Base-by-base conservation (phyloP, 2,113 vertebrate genomes). In the Chaetops frenatus region DNA sequence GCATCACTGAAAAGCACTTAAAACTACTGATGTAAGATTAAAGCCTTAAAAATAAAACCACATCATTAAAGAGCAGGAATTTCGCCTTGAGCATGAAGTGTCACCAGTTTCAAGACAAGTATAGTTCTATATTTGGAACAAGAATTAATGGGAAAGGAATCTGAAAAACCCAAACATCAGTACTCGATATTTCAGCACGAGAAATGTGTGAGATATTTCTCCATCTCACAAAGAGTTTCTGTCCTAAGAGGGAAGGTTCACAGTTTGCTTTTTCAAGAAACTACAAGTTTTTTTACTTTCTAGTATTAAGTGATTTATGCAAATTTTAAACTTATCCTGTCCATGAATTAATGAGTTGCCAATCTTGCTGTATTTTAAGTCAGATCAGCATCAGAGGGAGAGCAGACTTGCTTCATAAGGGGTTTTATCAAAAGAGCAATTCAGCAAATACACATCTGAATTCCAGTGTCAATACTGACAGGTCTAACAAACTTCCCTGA, bases 351-450 rank as follows among this genome's bases (percentile, higher is more conserved):
- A 83, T 77, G 67, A 93, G 29, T 44, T 86, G 88, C 60, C 91
- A 90, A 15, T 86, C 56, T 71, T 27, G 36, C 83, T 66, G 47
- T 62, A 83, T 90, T 93, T 95, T 81, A 70, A 71, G 61, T 76
- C 51, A 78, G 50, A 86, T 92, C 76, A 93, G 88, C 92, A 94
- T 83, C 89, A 96, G 83, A 79, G 89, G 81, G 94, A 61, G 61
- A 84, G 17, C 35, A 94, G 65, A 60, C 72, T 51, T 88, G 80
- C 86, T 86, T 71, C 73, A 54, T 91, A 86, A 90, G 20, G 9
- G 12, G 14, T 67, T 95, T 92, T 74, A 51, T 58, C 51, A 74
- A 88, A 91, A 78, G 24, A 57, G 15, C 11, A 88, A 86, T 84
- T 93, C 66, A 95, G 72, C 77, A 95, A 73, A 62, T 81, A 78